Evolutionary conservation across 64 coral and sea anemone genomes (phyloP).

Genomic region (Stichodactyla helianthus): DNA sequence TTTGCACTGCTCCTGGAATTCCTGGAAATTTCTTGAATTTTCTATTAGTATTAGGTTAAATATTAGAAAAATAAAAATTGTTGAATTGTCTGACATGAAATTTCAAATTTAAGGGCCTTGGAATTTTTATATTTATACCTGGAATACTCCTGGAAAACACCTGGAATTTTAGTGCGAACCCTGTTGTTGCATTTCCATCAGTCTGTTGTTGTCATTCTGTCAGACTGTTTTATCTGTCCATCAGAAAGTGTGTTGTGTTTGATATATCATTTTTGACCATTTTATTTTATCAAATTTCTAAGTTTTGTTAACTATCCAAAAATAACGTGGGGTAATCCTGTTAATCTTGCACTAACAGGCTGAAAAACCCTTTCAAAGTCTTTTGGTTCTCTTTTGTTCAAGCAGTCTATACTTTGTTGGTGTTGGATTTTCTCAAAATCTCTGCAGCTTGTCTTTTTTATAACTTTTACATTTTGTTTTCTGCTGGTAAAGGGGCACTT

Average conservation of each 20-base stretch:
- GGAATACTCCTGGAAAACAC: too few relatives aligned
- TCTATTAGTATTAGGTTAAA: too few relatives aligned
- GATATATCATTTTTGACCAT: background rate
- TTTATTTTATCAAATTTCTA: background rate
- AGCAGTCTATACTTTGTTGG: background rate
- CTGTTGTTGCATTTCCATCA: too few relatives aligned
- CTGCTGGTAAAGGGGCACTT: background rate
- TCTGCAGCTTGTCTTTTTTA: background rate
- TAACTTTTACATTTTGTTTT: background rate
- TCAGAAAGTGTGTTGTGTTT: background rate
- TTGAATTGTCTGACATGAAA: background rate
- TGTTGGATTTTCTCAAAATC: background rate
- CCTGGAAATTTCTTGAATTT: too few relatives aligned
- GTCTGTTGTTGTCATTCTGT: background rate
- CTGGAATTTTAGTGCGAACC: too few relatives aligned
- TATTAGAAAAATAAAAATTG: too few relatives aligned
- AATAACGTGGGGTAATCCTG: background rate
- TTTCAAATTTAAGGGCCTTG: too few relatives aligned
- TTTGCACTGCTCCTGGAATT: too few relatives aligned
- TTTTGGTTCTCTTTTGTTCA: background rate
- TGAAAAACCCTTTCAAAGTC: background rate
- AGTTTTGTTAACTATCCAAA: background rate
- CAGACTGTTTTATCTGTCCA: background rate
- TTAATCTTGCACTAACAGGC: background rate
- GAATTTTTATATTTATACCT: too few relatives aligned